phyloP scores from a whole-genome alignment of 2,888 invertebrate species.

The Minunthozetes semirufus region DNA sequence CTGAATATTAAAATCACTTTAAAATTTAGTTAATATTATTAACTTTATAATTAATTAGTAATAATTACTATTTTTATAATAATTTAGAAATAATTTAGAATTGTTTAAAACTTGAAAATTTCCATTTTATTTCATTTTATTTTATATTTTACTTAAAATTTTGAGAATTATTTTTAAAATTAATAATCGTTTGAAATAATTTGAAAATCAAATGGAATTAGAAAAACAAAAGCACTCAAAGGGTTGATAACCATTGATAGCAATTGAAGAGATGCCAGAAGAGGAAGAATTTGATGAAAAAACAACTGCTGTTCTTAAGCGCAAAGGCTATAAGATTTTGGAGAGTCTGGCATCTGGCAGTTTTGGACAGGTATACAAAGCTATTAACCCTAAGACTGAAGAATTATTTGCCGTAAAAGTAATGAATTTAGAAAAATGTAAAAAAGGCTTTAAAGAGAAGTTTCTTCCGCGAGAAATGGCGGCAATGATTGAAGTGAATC shows the following conservation, averaged over 20 bases:
- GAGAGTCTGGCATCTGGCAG: neutral
- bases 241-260: too few relatives aligned
- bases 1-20: neutral
- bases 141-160: too few relatives aligned
- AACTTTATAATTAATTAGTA: neutral
- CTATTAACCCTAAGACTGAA: neutral
- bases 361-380: slow-evolving; percentile 32
- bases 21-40: neutral
- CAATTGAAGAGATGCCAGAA: neutral
- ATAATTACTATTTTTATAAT: neutral
- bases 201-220: too few relatives aligned
- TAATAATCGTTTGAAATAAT: too few relatives aligned
- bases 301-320: slow-evolving; percentile 12
- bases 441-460: slow-evolving; percentile 32
- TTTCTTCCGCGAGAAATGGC: slow-evolving; percentile 37
- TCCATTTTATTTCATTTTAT: neutral
- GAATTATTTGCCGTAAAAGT: slow-evolving; percentile 33
- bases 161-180: too few relatives aligned
- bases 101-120: too few relatives aligned
- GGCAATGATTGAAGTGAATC: slow-evolving; percentile 32
- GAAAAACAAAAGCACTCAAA: too few relatives aligned
- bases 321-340: slow-evolving; percentile 26
- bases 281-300: slow-evolving; percentile 2
- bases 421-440: slow-evolving; percentile 32
- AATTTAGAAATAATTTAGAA: too few relatives aligned